Percentiles rank a stretch among this genome's conserved stretches.
These are phyloP conservation scores for Coelopa frigida DNA, from an alignment of 1,140 invertebrate species.

Conservation along the genomic window DNA sequence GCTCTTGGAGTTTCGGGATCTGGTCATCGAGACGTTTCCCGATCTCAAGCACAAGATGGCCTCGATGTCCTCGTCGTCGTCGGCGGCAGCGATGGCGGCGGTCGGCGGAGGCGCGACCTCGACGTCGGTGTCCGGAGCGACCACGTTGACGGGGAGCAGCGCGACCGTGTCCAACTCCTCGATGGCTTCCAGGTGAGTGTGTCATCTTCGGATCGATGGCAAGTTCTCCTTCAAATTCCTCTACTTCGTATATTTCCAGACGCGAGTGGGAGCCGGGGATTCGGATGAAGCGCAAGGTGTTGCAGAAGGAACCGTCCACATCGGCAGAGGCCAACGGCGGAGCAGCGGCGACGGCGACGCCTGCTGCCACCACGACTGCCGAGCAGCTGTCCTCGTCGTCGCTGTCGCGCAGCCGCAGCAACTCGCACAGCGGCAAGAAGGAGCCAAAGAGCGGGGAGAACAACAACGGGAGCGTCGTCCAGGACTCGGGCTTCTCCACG, in stretches of 20 bases:
- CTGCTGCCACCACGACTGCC: conserved; percentile 16
- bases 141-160: conserved; percentile 5
- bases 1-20: conserved; percentile 78
- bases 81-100: conserved; percentile 34
- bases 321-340: conserved; percentile 15
- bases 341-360: not conserved
- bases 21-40: conserved; percentile 86
- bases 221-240: no score
- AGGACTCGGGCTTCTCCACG: conserved; percentile 79
- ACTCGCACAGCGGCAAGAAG: conserved; percentile 54
- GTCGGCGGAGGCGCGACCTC: conserved; percentile 27
- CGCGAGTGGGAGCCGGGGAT: conserved; percentile 72
- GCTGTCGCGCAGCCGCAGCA: conserved; percentile 56
- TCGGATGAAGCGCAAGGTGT: conserved; percentile 61
- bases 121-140: not conserved
- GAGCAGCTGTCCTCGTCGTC: conserved; percentile 46
- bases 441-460: conserved; percentile 48
- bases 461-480: conserved; percentile 58
- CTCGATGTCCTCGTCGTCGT: conserved; percentile 44
- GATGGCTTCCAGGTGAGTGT: conserved; percentile 35
- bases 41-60: conserved; percentile 76
- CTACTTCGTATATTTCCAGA: conserved; percentile 19
- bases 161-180: conserved; percentile 16
- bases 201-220: not conserved
- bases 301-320: conserved; percentile 44